Percentiles rank a stretch among this genome's conserved stretches.
Conservation (phyloP, 2,797 vertebrate genomes). For the Hyperoplus lanceolatus region DNA sequence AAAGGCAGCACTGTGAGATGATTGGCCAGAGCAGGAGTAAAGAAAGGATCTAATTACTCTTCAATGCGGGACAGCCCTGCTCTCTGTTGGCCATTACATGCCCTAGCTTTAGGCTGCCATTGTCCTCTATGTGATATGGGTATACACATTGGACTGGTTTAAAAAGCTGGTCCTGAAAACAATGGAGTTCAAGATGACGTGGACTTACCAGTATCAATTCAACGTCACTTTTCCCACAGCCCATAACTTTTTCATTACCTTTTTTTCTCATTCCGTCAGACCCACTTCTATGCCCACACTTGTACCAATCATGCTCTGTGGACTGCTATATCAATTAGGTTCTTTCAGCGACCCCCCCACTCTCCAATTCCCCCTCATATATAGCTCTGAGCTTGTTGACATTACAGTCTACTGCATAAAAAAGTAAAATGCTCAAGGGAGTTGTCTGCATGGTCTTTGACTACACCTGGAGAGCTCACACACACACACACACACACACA, state of each 20-base stretch:
- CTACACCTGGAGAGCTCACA: slow-evolving; percentile 14
- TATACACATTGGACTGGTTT: slow-evolving; percentile 36
- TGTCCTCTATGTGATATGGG: slow-evolving; percentile 55
- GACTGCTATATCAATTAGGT: slow-evolving; percentile 23
- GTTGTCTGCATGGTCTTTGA: not conserved
- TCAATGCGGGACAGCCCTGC: slow-evolving; percentile 69
- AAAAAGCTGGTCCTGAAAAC: slow-evolving; percentile 31
- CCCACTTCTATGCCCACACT: slow-evolving; percentile 23
- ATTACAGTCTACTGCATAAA: slow-evolving; percentile 26
- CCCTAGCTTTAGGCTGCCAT: slow-evolving; percentile 54
- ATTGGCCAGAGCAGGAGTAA: slow-evolving; percentile 64
- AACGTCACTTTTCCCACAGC: slow-evolving; percentile 9
- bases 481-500: no score
- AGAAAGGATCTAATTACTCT: slow-evolving; percentile 80
- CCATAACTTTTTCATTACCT: not conserved
- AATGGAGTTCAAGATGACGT: slow-evolving; percentile 24
- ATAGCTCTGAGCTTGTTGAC: slow-evolving; percentile 31
- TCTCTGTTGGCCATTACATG: slow-evolving; percentile 67
- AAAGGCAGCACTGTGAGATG: slow-evolving; percentile 79
- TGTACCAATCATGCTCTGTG: slow-evolving; percentile 7
- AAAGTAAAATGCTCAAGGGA: slow-evolving; percentile 18
- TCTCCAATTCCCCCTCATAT: slow-evolving; percentile 24
- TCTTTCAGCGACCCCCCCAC: slow-evolving; percentile 28
- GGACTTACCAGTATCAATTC: slow-evolving; percentile 13
- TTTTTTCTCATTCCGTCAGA: not conserved